These are phyloP conservation scores for Drosophila testacea DNA, from an alignment of 2,888 invertebrate species.

Conservation along the genomic window DNA sequence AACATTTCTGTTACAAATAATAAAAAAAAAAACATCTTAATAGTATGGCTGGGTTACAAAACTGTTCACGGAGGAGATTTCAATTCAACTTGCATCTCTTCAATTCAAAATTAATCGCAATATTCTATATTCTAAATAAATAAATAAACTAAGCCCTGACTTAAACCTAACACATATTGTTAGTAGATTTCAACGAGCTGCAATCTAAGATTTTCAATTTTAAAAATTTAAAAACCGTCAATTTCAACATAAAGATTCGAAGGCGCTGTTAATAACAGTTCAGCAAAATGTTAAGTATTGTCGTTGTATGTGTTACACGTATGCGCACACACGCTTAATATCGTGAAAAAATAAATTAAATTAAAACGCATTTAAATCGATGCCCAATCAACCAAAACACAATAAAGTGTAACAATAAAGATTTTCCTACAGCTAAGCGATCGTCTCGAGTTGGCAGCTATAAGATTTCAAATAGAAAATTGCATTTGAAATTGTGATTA, in stretches of 20 bases:
- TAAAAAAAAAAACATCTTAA: neutral
- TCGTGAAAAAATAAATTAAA: conserved; percentile 75
- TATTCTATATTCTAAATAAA: no score
- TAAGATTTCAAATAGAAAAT: conserved; percentile 60
- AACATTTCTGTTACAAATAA: no score
- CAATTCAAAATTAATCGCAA: conserved; percentile 26
- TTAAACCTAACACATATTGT: neutral
- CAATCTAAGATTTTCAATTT: neutral
- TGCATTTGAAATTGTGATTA: conserved; percentile 69
- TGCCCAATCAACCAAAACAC: conserved; percentile 65
- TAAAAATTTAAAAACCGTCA: neutral
- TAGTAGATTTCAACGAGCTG: neutral
- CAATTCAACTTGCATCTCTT: conserved; percentile 15
- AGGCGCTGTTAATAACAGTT: conserved; percentile 46
- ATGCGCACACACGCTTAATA: conserved; percentile 63
- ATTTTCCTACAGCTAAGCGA: conserved; percentile 50
- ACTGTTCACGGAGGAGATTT: neutral
- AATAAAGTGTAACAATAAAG: conserved; percentile 65
- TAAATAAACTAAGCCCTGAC: neutral
- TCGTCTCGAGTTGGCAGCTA: conserved; percentile 54
- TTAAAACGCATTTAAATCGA: conserved; percentile 63
- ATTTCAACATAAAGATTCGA: neutral
- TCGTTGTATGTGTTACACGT: conserved; percentile 53
- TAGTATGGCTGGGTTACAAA: neutral
- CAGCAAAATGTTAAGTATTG: conserved; percentile 52